Evolutionary conservation across 35 echinoderm and acorn worm species (phyloP).

Genomic region (Antedon bifida): DNA sequence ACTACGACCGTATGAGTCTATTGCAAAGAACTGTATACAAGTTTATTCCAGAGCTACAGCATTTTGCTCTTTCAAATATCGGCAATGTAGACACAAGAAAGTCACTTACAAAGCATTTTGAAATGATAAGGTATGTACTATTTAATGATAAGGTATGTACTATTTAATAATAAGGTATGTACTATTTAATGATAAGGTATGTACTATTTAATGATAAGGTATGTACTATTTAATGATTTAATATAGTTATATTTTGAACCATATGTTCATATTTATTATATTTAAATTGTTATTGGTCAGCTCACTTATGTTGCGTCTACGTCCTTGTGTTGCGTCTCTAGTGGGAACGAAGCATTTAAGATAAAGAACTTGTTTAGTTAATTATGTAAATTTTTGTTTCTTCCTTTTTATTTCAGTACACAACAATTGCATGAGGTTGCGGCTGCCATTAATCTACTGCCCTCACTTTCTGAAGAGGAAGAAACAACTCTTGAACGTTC

Average conservation of each 20-base stretch:
- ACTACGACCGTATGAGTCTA: constrained; percentile 80
- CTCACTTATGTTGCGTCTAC: too few species aligned
- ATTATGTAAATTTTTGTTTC: not conserved
- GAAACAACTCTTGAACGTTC: constrained; percentile 36
- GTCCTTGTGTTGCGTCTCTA: too few species aligned
- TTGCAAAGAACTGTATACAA: constrained; percentile 94
- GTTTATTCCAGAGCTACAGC: constrained; percentile 75
- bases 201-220: too few species aligned
- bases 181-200: too few species aligned
- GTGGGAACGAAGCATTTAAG: too few species aligned
- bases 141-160: too few species aligned
- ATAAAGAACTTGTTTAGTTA: too few species aligned
- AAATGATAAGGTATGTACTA: constrained; percentile 63
- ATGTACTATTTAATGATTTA: too few species aligned
- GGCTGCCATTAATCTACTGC: constrained; percentile 47
- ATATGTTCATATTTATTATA: too few species aligned
- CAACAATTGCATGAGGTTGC: constrained; percentile 68
- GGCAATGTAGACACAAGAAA: constrained; percentile 82
- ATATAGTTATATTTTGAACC: too few species aligned
- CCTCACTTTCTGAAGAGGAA: constrained; percentile 41
- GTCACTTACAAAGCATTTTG: constrained; percentile 67
- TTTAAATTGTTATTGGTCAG: too few species aligned
- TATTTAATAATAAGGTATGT: too few species aligned
- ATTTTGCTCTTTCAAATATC: constrained; percentile 86
- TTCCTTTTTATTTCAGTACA: constrained; percentile 19